These are phyloP conservation scores for Plusia festucae DNA, from an alignment of 2,888 invertebrate species.

Conservation along the genomic window DNA sequence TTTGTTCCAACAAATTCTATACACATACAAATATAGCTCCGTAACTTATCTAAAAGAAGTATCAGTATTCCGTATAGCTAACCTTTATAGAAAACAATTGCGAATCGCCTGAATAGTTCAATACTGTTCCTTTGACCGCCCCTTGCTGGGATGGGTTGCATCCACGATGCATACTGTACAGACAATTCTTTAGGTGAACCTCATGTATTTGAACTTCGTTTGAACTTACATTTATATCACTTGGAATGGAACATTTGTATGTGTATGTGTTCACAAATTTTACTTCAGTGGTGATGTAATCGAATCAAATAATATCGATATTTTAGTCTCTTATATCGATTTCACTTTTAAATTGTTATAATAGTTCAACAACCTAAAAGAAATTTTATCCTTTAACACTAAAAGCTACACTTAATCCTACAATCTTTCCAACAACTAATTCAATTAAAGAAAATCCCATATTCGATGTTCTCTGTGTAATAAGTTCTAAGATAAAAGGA, in stretches of 20 bases:
- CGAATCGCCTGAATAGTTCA: constrained; percentile 20
- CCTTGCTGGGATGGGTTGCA: constrained; percentile 26
- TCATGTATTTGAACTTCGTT: constrained; percentile 37
- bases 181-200: constrained; percentile 33
- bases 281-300: too few species aligned
- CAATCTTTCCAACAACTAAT: constrained; percentile 40
- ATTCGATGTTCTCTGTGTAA: constrained; percentile 35
- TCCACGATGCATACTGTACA: constrained; percentile 18
- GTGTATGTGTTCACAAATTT: neutral
- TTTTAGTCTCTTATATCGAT: too few species aligned
- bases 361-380: constrained; percentile 24
- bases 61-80: neutral
- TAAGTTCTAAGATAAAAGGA: constrained; percentile 54
- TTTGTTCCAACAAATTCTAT: too few species aligned
- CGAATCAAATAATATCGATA: too few species aligned
- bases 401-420: constrained; percentile 29
- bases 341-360: too few species aligned
- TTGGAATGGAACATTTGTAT: neutral
- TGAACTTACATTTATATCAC: constrained; percentile 22
- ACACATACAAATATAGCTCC: too few species aligned
- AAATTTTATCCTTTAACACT: constrained; percentile 26
- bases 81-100: constrained; percentile 39
- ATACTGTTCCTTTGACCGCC: constrained; percentile 33
- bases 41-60: too few species aligned
- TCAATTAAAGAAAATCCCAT: constrained; percentile 38